Conservation (phyloP, 2,888 invertebrate species). For the Strigamia crassipes region DNA sequence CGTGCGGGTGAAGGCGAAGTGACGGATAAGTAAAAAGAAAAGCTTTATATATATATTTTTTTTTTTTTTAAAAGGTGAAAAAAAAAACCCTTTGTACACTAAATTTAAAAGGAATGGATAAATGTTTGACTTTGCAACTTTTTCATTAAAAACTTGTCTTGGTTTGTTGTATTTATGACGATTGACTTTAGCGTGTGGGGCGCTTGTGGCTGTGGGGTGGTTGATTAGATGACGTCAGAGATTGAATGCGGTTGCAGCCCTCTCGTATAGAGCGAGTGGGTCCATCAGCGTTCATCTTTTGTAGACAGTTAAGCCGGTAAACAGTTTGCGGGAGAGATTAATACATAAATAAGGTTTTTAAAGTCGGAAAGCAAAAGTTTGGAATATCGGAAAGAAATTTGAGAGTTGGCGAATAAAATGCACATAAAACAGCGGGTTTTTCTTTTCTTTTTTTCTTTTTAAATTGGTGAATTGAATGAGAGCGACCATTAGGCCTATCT, state of each 20-base stretch:
- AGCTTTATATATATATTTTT: neutral
- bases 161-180: conserved; percentile 14
- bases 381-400: neutral
- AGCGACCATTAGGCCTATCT: conserved; percentile 33
- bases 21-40: conserved; percentile 35
- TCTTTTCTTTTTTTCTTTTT: neutral
- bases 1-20: conserved; percentile 34
- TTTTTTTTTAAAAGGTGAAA: neutral
- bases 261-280: conserved; percentile 3
- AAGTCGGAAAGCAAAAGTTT: neutral
- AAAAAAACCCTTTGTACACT: neutral
- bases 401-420: neutral
- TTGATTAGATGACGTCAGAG: conserved; percentile 42
- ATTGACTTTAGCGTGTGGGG: conserved; percentile 13
- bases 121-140: conserved; percentile 1
- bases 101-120: conserved; percentile 29
- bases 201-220: neutral
- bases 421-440: conserved; percentile 13
- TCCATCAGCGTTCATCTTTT: conserved; percentile 40
- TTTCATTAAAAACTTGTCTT: conserved; percentile 36
- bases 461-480: conserved; percentile 29
- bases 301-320: conserved; percentile 1
- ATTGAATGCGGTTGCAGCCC: conserved; percentile 28
- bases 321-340: neutral
- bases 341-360: neutral